Evolutionary conservation across 2,113 vertebrate species (phyloP), one percentile per base, ranked within the genome.

Genomic region (Hypocryptadius cinnamomeus): DNA sequence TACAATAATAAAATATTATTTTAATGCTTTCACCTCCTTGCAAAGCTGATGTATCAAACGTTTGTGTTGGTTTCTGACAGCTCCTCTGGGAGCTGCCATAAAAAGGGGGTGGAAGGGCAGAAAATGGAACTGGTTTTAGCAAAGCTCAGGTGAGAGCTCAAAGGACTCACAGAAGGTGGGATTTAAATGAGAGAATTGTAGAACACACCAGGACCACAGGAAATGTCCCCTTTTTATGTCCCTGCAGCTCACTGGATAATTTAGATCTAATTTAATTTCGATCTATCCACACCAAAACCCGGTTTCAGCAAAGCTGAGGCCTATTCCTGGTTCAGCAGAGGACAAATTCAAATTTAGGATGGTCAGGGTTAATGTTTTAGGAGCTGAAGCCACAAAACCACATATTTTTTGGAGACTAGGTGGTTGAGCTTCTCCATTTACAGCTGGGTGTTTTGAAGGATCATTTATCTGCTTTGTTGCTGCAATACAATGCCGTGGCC

Each of bases 291-390:
- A 15, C 27, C n/a, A 7, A 30, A 44, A 2, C 8, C 64, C 2
- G 0, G 0, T 3, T 9, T 9, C 18, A 44, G 10, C 13, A 8
- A 24, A 59, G 44, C 35, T 1, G 9, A 5, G 3, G 2, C 7
- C 19, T 25, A 9, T 6, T 28, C 28, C 47, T 30, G 30, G 4
- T 21, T 16, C 45, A 74, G 81, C 69, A 66, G 59, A 53, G 42
- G 37, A 13, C 1, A 12, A 59, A 24, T 11, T 48, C 51, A 8
- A 4, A 35, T 39, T 25, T 11, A 33, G 44, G 69, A 9, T 22
- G 56, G 47, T 70, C 45, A 37, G 79, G 85, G 83, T 96, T 92
- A 93, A 92, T 4, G 1, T 15, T 78, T 21, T 13, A 54, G 23
- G 18, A 79, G n/a, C 21, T 31, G 54, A 7, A 59, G 25, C 63